Evolutionary conservation across 2,888 invertebrate genomes (phyloP).

Genomic region (Meghimatium bilineatum): DNA sequence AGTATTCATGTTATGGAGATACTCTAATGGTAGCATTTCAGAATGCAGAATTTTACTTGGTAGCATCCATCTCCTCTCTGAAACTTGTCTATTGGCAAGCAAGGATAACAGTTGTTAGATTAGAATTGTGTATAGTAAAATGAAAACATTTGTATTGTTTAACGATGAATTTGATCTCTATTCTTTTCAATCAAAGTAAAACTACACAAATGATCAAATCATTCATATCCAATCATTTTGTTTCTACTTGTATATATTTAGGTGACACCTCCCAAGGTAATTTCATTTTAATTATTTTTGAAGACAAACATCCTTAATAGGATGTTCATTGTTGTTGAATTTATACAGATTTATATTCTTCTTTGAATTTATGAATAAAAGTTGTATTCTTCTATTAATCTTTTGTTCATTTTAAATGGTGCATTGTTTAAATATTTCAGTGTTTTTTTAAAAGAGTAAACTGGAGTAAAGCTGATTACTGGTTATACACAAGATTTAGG

Average conservation of each 20-base stretch:
- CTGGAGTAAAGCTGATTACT: no score
- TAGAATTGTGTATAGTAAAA: no score
- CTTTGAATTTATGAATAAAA: neutral
- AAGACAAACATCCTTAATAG: neutral
- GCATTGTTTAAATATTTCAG: neutral
- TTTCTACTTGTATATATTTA: neutral
- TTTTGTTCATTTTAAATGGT: neutral
- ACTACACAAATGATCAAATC: neutral
- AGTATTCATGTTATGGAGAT: no score
- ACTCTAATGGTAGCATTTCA: no score
- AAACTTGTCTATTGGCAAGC: no score
- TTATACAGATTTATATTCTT: no score
- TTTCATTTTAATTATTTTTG: neutral
- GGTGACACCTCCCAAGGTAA: slow-evolving; percentile 1
- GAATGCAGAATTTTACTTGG: no score
- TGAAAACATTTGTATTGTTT: neutral
- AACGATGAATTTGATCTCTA: no score
- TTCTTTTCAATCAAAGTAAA: neutral
- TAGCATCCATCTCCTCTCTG: no score
- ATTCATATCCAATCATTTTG: neutral
- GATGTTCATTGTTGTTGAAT: no score
- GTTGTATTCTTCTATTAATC: neutral
- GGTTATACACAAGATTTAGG: no score
- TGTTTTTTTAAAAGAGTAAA: neutral
- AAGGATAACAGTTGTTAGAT: no score